Percentiles rank a stretch among this genome's conserved stretches.
Conservation (phyloP, 2,797 vertebrate species). For the Enteromius trimaculatus region DNA sequence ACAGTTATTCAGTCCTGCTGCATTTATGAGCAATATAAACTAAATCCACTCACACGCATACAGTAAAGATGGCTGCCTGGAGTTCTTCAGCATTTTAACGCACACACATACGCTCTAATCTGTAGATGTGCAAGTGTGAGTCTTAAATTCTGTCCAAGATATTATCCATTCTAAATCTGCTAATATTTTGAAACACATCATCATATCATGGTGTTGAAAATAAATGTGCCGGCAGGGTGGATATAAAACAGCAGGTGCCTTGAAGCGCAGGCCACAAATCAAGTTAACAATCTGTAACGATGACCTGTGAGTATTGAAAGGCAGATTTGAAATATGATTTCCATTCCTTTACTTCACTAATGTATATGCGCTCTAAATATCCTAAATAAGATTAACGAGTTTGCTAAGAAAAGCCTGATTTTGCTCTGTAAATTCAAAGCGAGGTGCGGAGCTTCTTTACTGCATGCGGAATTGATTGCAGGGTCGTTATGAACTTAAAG, state of each 20-base stretch:
- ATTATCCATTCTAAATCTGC: conserved; percentile 5
- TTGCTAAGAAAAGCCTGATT: neutral
- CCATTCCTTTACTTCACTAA: conserved; percentile 37
- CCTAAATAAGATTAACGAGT: conserved; percentile 19
- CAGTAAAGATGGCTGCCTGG: neutral
- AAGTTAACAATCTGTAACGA: conserved; percentile 54
- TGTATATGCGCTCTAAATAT: conserved; percentile 44
- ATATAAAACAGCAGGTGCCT: conserved; percentile 18
- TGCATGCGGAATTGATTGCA: conserved; percentile 23
- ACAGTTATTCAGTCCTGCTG: neutral
- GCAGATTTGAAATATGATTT: conserved; percentile 57
- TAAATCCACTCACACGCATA: neutral
- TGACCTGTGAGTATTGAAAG: conserved; percentile 54
- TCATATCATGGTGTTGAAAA: conserved; percentile 12
- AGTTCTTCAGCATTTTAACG: neutral
- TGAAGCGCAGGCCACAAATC: conserved; percentile 47
- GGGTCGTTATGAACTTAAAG: neutral
- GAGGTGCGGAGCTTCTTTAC: neutral
- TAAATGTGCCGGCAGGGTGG: conserved; percentile 20
- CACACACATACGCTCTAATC: neutral
- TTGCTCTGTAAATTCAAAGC: conserved; percentile 1
- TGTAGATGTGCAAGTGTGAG: neutral
- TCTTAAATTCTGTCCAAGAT: neutral
- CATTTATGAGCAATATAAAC: neutral
- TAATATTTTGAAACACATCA: conserved; percentile 25